These are phyloP conservation scores for Pelecanoides urinatrix DNA, from an alignment of 2,113 vertebrate species.

Conservation along the genomic window DNA sequence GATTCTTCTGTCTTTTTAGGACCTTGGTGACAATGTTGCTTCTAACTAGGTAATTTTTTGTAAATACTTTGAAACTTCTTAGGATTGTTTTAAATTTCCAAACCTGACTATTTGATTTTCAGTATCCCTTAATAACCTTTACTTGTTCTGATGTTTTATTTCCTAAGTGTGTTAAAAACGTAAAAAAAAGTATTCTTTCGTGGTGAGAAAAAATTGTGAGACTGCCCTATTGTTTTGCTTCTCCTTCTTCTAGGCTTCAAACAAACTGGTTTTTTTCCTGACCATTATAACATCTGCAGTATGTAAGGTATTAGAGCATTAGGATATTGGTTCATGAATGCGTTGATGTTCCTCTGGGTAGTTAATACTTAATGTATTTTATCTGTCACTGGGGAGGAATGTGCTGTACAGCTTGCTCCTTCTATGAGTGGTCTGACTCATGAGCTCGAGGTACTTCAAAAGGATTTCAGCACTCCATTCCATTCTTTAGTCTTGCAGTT, in stretches of 20 bases:
- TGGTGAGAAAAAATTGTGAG: neutral
- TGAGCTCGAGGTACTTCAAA: neutral
- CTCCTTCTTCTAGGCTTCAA: neutral
- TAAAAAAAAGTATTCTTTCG: neutral
- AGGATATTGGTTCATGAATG: neutral
- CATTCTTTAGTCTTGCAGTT: slow-evolving; percentile 29
- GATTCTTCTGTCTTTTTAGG: neutral
- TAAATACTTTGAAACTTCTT: neutral
- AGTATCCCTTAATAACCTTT: neutral
- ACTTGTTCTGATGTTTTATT: neutral
- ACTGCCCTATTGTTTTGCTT: neutral
- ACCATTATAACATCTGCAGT: neutral
- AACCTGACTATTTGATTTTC: neutral
- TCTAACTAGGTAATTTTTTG: neutral
- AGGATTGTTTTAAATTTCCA: neutral
- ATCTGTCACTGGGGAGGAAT: neutral
- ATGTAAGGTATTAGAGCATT: neutral
- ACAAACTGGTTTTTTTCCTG: neutral
- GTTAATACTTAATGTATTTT: slow-evolving; percentile 29
- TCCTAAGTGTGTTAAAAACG: neutral
- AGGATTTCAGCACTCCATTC: neutral
- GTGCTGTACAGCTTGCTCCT: neutral
- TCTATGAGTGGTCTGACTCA: neutral
- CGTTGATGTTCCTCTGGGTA: neutral
- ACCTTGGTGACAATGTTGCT: neutral